phyloP scores from a whole-genome alignment of 1,140 invertebrate genomes.

The Capitella teleta region DNA sequence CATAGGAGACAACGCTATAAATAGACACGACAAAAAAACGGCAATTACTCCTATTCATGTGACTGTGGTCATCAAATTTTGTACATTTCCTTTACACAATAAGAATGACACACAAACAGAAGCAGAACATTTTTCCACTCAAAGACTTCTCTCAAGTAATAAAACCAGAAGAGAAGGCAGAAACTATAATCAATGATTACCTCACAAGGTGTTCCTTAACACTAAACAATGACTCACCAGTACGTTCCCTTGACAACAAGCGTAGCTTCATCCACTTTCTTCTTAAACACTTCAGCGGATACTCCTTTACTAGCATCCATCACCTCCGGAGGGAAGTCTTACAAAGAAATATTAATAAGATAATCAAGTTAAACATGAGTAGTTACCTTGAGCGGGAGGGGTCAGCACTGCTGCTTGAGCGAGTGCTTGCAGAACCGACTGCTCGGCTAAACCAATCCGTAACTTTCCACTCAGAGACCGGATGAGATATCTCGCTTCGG shows the following conservation, averaged over 20 bases:
- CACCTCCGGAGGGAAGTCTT: slow-evolving; percentile 55
- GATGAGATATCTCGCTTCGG: slow-evolving; percentile 85
- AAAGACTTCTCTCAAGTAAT: too few relatives aligned
- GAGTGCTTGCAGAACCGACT: slow-evolving; percentile 79
- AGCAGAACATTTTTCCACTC: too few relatives aligned
- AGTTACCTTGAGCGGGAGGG: slow-evolving; percentile 33
- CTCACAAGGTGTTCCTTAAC: not conserved
- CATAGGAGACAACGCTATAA: too few relatives aligned
- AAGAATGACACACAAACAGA: too few relatives aligned
- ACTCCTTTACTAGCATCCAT: slow-evolving; percentile 41
- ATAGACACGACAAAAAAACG: too few relatives aligned
- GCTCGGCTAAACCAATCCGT: slow-evolving; percentile 91
- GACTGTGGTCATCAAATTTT: too few relatives aligned
- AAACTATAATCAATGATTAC: not conserved
- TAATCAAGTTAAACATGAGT: too few relatives aligned
- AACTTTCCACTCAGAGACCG: slow-evolving; percentile 87
- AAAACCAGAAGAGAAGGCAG: too few relatives aligned
- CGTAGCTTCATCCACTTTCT: slow-evolving; percentile 62
- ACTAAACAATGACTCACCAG: slow-evolving; percentile 51
- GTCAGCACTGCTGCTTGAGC: slow-evolving; percentile 64
- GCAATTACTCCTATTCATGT: too few relatives aligned
- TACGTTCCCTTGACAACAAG: slow-evolving; percentile 84
- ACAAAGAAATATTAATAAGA: slow-evolving; percentile 25
- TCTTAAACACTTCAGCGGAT: slow-evolving; percentile 63
- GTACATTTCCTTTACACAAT: too few relatives aligned